These are phyloP conservation scores for Lineus longissimus DNA, from an alignment of 1,140 invertebrate genomes.

Conservation along the genomic window DNA sequence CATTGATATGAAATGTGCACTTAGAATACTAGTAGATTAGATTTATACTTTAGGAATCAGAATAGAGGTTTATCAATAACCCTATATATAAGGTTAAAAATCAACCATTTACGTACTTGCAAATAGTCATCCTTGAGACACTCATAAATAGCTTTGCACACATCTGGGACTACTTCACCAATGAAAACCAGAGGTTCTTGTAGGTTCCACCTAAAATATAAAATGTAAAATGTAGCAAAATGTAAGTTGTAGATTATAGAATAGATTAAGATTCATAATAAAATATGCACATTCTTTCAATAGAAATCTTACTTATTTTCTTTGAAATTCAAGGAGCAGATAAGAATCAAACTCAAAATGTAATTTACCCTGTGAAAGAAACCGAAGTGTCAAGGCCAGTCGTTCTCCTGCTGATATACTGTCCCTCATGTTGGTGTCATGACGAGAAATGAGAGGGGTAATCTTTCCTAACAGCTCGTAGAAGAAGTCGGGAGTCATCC, in stretches of 20 bases:
- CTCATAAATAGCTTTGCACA: neutral
- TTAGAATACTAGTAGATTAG: no score
- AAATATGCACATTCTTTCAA: no score
- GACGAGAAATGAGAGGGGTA: neutral
- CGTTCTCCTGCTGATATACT: neutral
- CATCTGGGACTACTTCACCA: neutral
- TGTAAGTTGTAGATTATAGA: no score
- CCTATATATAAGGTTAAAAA: no score
- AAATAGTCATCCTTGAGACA: conserved; percentile 2
- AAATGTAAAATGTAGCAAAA: no score
- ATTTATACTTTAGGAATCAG: no score
- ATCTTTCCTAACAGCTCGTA: neutral
- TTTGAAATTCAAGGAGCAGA: no score
- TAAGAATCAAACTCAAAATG: neutral
- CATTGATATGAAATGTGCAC: no score
- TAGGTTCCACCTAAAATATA: neutral
- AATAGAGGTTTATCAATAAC: no score
- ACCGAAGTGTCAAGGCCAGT: conserved; percentile 3
- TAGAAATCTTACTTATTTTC: no score
- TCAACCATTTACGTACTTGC: neutral
- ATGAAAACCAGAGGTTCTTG: neutral
- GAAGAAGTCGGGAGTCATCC: neutral
- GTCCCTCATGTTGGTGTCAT: neutral
- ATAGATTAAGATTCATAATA: no score
- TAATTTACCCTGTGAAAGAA: neutral